Evolutionary conservation across 2,888 invertebrate genomes (phyloP), one percentile per base, ranked within the genome.

Genomic region (Hemaris fuciformis): DNA sequence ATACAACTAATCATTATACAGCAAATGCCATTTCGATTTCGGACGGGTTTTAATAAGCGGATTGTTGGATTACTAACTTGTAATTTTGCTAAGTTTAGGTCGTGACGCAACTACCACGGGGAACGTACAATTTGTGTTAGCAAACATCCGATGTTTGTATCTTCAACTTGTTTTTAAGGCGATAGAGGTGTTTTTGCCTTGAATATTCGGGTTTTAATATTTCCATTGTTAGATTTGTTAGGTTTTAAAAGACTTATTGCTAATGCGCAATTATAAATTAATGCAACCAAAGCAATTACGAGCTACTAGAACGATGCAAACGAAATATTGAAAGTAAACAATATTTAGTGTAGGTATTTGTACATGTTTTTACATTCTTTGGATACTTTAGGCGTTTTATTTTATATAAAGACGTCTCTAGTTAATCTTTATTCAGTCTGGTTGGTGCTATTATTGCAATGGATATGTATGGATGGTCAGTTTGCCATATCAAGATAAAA

Each of bases 1-100:
- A 91, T 91, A 90, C 81, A 80, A 79, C 86, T 90, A 89, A 91
- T 89, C 85, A 92, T 87, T 82, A 89, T 87, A 81, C 73, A 79
- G 82, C 89, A 81, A 88, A 89, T 91, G 91, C 89, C 91, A 91
- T 91, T 91, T 87, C 81, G 77, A 88, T 80, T 88, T 85, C 80
- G 83, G 82, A 69, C 77, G 79, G 79, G 68, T 89, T 86, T 88
- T 90, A 91, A 90, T 90, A 83, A 85, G 80, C 78, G 81, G 80
- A 84, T 81, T 80, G 74, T 62, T 75, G 74, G 78, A 73, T 80
- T 80, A 81, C 80, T 84, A 79, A 83, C 83, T 81, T 80, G 74
- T 73, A 79, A 76, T 77, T 91, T 91, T 89, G 66, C 45, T 57
- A 60, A 53, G 38, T 38, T 57, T 61, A 43, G 56, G 25, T 57